Percentiles rank a stretch among this genome's conserved stretches.
Conservation (phyloP, 2,888 invertebrate species). For the Stictocephala bisonia region DNA sequence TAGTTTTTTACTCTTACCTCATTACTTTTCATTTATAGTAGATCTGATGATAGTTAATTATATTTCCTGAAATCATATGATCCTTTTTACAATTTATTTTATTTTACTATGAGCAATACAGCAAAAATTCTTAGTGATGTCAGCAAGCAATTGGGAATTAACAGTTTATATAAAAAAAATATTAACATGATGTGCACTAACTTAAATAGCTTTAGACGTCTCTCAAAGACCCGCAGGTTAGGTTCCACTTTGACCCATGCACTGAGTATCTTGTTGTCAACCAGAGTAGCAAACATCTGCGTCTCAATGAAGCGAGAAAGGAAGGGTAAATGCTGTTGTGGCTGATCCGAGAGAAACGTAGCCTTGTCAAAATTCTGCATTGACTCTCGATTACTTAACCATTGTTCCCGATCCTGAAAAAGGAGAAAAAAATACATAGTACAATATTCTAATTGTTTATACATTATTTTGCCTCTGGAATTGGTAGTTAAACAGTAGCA, state of each 20-base stretch:
- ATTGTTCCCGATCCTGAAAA: constrained; percentile 78
- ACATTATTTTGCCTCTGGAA: too few relatives aligned
- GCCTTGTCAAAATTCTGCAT: constrained; percentile 99
- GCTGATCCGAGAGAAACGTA: constrained; percentile 97
- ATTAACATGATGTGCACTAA: too few relatives aligned
- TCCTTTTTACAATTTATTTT: not conserved
- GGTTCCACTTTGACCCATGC: constrained; percentile 83
- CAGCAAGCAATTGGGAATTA: too few relatives aligned
- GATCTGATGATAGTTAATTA: not conserved
- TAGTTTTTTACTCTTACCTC: not conserved
- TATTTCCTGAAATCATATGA: not conserved
- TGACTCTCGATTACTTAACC: constrained; percentile 87
- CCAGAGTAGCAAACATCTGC: constrained; percentile 96
- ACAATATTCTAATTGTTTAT: too few relatives aligned
- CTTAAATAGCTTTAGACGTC: constrained; percentile 81
- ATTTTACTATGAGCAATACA: too few relatives aligned
- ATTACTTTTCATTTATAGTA: not conserved
- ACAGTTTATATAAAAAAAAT: too few relatives aligned
- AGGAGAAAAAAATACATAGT: too few relatives aligned
- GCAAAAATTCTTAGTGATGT: too few relatives aligned
- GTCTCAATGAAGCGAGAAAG: constrained; percentile 96
- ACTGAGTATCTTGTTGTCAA: constrained; percentile 95
- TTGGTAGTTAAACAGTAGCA: too few relatives aligned
- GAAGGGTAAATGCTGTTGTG: constrained; percentile 93
- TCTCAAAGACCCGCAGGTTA: constrained; percentile 84